Percentiles rank a stretch among this genome's conserved stretches.
phyloP scores from a whole-genome alignment of 2,888 invertebrate species.

The Torymus texanus region DNA sequence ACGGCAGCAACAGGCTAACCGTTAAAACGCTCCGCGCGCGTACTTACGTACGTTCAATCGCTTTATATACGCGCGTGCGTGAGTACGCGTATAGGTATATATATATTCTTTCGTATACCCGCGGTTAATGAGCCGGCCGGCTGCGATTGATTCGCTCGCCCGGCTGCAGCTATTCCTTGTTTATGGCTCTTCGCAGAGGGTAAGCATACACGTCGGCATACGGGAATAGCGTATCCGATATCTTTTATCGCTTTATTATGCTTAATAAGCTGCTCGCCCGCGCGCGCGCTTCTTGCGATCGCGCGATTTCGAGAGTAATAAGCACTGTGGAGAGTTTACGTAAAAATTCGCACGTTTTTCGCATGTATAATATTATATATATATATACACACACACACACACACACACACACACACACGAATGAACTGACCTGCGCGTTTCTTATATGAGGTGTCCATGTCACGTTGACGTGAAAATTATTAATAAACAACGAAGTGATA shows the following conservation, averaged over 20 bases:
- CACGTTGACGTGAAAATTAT: neutral
- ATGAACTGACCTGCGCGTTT: no score
- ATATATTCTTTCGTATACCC: neutral
- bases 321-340: no score
- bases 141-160: slow-evolving; percentile 35
- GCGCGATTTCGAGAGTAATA: no score
- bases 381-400: no score
- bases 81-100: neutral
- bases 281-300: neutral
- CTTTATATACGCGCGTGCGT: neutral
- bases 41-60: neutral
- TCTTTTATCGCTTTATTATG: slow-evolving; percentile 38
- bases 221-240: neutral
- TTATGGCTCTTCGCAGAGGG: slow-evolving; percentile 14
- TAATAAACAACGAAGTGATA: slow-evolving; percentile 1
- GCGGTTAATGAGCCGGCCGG: slow-evolving; percentile 34
- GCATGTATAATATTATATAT: no score
- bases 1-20: neutral
- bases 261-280: neutral
- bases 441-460: no score
- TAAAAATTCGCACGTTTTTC: no score
- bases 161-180: neutral
- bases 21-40: slow-evolving; percentile 8
- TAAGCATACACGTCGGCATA: neutral
- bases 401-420: no score